Base-by-base conservation (phyloP, 2,797 vertebrate genomes). In the Arrhamphus sclerolepis region DNA sequence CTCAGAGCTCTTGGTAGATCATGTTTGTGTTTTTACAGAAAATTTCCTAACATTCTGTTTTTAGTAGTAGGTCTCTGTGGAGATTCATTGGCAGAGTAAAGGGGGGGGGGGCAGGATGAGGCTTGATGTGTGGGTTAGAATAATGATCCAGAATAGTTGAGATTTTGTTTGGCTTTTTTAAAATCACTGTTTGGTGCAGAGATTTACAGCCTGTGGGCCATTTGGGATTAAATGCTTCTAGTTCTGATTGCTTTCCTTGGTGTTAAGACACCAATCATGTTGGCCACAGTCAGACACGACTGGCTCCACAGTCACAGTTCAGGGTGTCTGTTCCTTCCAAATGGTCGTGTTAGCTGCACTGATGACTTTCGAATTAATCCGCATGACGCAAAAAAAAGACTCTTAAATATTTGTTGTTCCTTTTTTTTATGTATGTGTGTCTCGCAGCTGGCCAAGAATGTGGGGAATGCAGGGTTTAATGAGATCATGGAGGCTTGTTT, bases 401-500 rank as follows among this genome's bases (percentile, higher is more conserved):
- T 21, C 55, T 1, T 63, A 56, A 66, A 47, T 17, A 21, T 22
- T 59, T 70, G 60, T 52, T 49, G 65, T 55, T 39, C 70, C 26
- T 39, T 18, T 22, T 64, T 21, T 66, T 40, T 26, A 10, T 52
- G 46, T 75, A 56, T 79, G 70, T 70, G 62, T 71, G 40, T 34
- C 88, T 85, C 78, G 76, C 92, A 99, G 97, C 96, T 99, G 90
- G 97, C 96, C 91, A 98, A 98, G 93, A 99, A 98, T 87, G 96
- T 99, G 77, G 97, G 97, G 84, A 99, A 99, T 82, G 95, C 95
- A 38, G 94, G 94, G 62, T 98, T 99, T 89, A 99, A 99, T 90
- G 97, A 99, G 87, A 96, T 99, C 72, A 98, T 98, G 97, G 97
- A 99, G 87, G 94, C 93, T 70, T 93, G 94, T 83, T 93, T 99